phyloP scores from a whole-genome alignment of 2,888 invertebrate genomes.

The Lithophane ornitopus region DNA sequence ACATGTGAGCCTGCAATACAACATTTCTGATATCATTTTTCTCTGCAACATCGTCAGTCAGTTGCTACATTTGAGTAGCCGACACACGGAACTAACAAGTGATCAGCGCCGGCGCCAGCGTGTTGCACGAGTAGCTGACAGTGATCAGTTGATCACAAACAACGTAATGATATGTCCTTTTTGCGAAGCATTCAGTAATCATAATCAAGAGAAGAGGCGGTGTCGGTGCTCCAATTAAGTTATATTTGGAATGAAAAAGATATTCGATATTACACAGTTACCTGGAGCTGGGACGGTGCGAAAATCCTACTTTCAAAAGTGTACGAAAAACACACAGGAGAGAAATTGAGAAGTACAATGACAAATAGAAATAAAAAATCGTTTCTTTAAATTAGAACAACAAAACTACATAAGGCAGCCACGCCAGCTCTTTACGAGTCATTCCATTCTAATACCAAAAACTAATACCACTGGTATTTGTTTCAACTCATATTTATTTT shows the following conservation, averaged over 20 bases:
- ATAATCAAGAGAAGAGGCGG: background rate
- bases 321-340: too few relatives aligned
- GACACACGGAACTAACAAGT: background rate
- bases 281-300: too few relatives aligned
- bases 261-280: background rate
- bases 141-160: background rate
- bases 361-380: too few relatives aligned
- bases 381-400: too few relatives aligned
- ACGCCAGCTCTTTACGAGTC: too few relatives aligned
- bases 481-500: too few relatives aligned
- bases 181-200: background rate
- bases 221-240: conserved; percentile 21
- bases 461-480: too few relatives aligned
- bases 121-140: background rate
- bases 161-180: conserved; percentile 1
- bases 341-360: too few relatives aligned
- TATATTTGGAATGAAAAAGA: background rate
- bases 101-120: background rate
- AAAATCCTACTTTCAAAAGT: too few relatives aligned
- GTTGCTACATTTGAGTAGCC: background rate
- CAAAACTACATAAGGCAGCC: too few relatives aligned
- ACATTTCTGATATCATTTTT: background rate
- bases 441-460: too few relatives aligned
- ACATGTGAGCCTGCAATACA: background rate
- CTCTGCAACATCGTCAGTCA: background rate